These are phyloP conservation scores for Hemibagrus wyckioides DNA, from an alignment of 2,113 vertebrate species.

Conservation along the genomic window DNA sequence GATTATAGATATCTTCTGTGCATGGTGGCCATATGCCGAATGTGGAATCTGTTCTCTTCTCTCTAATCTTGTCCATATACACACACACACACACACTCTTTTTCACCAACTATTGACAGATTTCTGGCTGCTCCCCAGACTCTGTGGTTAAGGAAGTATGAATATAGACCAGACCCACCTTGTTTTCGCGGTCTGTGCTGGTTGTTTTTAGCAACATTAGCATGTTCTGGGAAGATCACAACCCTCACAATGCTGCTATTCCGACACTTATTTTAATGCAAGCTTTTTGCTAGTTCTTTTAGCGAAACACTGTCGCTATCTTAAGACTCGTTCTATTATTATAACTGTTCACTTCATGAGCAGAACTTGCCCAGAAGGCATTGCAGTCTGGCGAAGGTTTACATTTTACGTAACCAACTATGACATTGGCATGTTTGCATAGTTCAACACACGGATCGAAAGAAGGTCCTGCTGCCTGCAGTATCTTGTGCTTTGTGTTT, in stretches of 20 bases:
- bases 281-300: not conserved
- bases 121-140: not conserved
- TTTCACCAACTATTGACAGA: slow-evolving; percentile 31
- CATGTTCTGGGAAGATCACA: slow-evolving; percentile 7
- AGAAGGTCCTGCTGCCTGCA: not conserved
- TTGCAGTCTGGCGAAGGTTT: not conserved
- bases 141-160: not conserved
- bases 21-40: not conserved
- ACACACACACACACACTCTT: not conserved
- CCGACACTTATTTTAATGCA: not conserved
- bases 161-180: slow-evolving; percentile 21
- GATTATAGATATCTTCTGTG: not conserved
- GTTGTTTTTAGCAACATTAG: slow-evolving; percentile 14
- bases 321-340: not conserved
- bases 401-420: not conserved
- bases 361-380: slow-evolving; percentile 12
- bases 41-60: not conserved
- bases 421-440: not conserved
- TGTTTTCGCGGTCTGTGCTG: not conserved
- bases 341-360: not conserved
- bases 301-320: not conserved
- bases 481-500: not conserved
- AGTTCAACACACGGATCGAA: not conserved
- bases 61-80: not conserved
- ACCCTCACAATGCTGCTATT: not conserved